Percentiles rank a stretch among this genome's conserved stretches.
Evolutionary conservation across 2,797 vertebrate genomes (phyloP).

Genomic region (Semotilus atromaculatus): DNA sequence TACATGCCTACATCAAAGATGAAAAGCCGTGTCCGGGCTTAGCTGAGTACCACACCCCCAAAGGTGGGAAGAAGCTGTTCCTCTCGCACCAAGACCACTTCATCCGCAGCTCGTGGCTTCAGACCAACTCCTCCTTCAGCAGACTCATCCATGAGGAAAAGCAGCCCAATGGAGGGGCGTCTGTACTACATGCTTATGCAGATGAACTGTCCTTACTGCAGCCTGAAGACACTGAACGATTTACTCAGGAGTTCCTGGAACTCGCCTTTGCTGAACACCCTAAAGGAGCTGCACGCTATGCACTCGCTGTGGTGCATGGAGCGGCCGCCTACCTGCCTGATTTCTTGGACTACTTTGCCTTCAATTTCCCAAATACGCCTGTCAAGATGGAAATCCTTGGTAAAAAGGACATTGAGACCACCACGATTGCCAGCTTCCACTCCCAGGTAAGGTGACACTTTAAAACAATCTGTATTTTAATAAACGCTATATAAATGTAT

Average conservation of each 20-base stretch:
- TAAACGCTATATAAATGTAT: too few relatives aligned
- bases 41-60: constrained; percentile 79
- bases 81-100: constrained; percentile 94
- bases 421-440: constrained; percentile 97
- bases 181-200: constrained; percentile 93
- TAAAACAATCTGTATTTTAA: neutral
- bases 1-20: constrained; percentile 77
- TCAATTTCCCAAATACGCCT: constrained; percentile 96
- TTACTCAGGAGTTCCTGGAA: constrained; percentile 92
- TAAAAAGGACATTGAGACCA: constrained; percentile 99
- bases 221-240: constrained; percentile 90
- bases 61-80: constrained; percentile 84
- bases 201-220: constrained; percentile 93
- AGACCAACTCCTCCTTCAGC: constrained; percentile 87
- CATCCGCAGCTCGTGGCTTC: constrained; percentile 91
- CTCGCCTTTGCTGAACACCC: constrained; percentile 91
- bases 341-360: constrained; percentile 99
- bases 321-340: constrained; percentile 95
- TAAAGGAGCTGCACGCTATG: constrained; percentile 88
- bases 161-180: constrained; percentile 94
- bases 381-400: constrained; percentile 99
- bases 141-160: constrained; percentile 93
- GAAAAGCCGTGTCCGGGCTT: constrained; percentile 77
- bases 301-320: constrained; percentile 92
- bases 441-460: constrained; percentile 84